A percentile compares a stretch with the other conserved stretches of the same genome.
Conservation (phyloP, 2,113 vertebrate genomes). For the Daboia siamensis region DNA sequence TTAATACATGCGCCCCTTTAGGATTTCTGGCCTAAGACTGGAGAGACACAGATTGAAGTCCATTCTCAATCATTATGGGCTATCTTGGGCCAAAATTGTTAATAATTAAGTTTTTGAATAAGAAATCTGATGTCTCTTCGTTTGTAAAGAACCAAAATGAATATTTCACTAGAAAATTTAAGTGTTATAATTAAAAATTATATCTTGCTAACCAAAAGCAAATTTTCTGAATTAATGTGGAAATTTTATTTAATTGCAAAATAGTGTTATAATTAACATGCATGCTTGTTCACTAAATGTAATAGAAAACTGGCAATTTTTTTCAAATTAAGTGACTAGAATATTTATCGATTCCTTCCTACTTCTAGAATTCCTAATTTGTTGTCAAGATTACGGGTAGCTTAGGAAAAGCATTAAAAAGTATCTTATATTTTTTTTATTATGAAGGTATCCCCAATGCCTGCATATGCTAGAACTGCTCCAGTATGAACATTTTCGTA, state of each 20-base stretch:
- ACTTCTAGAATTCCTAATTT: neutral
- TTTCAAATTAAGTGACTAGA: neutral
- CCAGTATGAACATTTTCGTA: constrained; percentile 96
- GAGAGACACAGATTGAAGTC: neutral
- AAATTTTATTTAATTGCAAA: neutral
- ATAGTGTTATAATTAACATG: neutral
- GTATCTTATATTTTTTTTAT: constrained; percentile 13
- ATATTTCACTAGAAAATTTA: neutral
- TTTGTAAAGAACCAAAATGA: neutral
- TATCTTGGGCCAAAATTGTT: too few species aligned
- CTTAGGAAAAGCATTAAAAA: neutral
- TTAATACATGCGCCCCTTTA: neutral
- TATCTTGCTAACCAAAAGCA: neutral
- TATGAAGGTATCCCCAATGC: constrained; percentile 90
- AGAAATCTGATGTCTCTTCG: neutral
- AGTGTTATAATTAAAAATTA: neutral
- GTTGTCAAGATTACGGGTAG: neutral
- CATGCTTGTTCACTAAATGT: neutral
- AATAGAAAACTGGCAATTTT: neutral
- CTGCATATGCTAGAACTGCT: constrained; percentile 96
- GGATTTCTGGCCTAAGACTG: neutral
- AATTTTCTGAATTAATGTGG: neutral
- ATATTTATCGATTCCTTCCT: neutral
- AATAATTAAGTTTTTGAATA: too few species aligned
- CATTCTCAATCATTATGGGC: too few species aligned